Evolutionary conservation across 2,113 vertebrate species (phyloP), one percentile per base, ranked within the genome.

Genomic region (Tringa solitaria): DNA sequence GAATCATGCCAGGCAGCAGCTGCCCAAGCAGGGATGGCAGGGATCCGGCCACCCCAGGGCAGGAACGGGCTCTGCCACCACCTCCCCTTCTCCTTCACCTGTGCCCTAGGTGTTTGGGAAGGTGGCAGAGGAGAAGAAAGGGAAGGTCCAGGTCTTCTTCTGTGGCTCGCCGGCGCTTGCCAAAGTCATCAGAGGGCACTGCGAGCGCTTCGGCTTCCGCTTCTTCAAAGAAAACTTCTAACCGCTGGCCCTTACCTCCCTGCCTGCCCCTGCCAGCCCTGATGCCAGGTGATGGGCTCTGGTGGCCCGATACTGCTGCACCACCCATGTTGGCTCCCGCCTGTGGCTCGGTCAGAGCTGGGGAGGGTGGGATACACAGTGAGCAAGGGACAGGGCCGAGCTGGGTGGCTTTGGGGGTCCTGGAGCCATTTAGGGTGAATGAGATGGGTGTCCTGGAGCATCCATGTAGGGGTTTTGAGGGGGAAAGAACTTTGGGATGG

Each of bases 161-260:
- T 99, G 99, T 1, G 99, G 98, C 26, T 97, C 99, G 4, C 97
- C 98, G 0, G 98, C 97, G 4, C 98, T 99, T 21, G 99, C 98
- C 39, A 98, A 98, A 91, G 87, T 97, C 65, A 96, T 99, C 94
- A 98, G 98, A 69, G 92, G 93, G 21, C 98, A 98, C 56, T 99
- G 99, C 37, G 98, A 99, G 61, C 74, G 46, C 89, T 98, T 99
- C 9, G 89, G 97, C 77, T 99, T 99, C 98, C 87, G 95, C 61
- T 99, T 99, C 94, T 99, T 98, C 98, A 98, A 98, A 81, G 99
- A 99, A 73, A 97, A 98, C 95, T 99, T 99, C 97, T 99, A 97
- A 70, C 18, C 5, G 0, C 1, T 6, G 0, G 6, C n/a, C 16
- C 28, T 12, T 1, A 15, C 10, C 65, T 20, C 43, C 14, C 39